Percentiles rank a stretch among this genome's conserved stretches.
phyloP scores from a whole-genome alignment of 1,140 invertebrate species.

The Gonatopus flavifemur region DNA sequence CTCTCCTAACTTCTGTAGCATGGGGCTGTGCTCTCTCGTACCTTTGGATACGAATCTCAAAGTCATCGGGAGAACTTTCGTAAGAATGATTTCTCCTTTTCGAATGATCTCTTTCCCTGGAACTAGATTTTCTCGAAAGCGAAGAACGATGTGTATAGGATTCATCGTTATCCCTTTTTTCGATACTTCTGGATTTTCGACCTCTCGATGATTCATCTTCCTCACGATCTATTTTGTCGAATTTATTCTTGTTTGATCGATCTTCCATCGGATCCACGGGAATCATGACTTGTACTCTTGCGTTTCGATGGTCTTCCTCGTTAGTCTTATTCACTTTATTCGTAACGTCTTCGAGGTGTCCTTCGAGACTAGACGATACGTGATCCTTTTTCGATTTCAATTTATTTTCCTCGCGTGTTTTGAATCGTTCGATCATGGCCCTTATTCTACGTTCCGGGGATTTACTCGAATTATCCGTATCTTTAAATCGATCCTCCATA shows the following conservation, averaged over 20 bases:
- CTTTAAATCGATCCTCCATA: no score
- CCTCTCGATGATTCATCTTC: conserved; percentile 11
- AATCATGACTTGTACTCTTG: neutral
- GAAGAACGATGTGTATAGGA: no score
- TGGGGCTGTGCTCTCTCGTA: conserved; percentile 26
- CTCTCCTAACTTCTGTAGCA: conserved; percentile 24
- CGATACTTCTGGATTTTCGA: conserved; percentile 12
- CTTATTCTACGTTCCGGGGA: conserved; percentile 29
- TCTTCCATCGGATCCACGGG: conserved; percentile 5
- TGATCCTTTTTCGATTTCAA: conserved; percentile 13
- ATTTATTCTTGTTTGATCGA: conserved; percentile 1
- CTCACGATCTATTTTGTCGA: conserved; percentile 8
- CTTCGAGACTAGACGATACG: conserved; percentile 17
- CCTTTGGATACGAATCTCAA: conserved; percentile 33
- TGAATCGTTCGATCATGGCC: conserved; percentile 30
- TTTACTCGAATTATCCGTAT: no score
- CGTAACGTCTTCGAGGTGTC: no score
- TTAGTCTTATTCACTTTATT: no score
- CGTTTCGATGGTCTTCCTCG: no score
- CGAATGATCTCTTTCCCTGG: conserved; percentile 16
- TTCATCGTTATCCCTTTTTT: conserved; percentile 1
- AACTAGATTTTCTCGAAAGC: conserved; percentile 20
- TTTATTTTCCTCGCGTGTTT: conserved; percentile 23
- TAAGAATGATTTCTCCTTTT: conserved; percentile 26
- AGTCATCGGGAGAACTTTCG: conserved; percentile 29